Evolutionary conservation across 2,888 invertebrate species (phyloP).

Genomic region (Mimumesa dahlbomi): DNA sequence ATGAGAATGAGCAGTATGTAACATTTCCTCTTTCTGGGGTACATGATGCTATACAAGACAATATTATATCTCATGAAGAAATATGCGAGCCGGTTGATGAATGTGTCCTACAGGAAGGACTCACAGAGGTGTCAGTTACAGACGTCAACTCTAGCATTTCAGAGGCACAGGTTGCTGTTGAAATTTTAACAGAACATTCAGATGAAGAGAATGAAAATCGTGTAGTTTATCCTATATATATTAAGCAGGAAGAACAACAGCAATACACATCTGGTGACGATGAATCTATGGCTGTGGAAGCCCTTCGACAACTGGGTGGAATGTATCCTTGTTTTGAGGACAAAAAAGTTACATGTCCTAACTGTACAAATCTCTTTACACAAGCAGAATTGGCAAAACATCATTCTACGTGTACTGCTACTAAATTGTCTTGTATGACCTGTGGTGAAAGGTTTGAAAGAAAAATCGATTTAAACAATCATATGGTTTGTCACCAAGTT

Average conservation of each 20-base stretch:
- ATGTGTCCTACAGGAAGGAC: conserved; percentile 64
- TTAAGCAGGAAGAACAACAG: conserved; percentile 74
- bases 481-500: conserved; percentile 81
- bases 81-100: conserved; percentile 73
- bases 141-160: conserved; percentile 57
- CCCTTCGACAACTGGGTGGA: conserved; percentile 79
- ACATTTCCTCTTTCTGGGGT: conserved; percentile 71
- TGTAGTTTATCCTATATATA: conserved; percentile 69
- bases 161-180: conserved; percentile 65
- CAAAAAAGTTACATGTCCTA: conserved; percentile 71
- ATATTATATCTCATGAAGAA: conserved; percentile 74
- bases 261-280: conserved; percentile 77
- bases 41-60: conserved; percentile 70
- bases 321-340: conserved; percentile 77
- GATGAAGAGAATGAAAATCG: conserved; percentile 70
- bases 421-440: conserved; percentile 72
- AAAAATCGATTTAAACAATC: conserved; percentile 80
- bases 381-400: conserved; percentile 72
- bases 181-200: conserved; percentile 69
- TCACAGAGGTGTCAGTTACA: conserved; percentile 61
- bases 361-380: conserved; percentile 68
- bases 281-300: conserved; percentile 81
- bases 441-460: conserved; percentile 79
- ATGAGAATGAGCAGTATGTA: conserved; percentile 73
- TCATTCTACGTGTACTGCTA: conserved; percentile 61